Conservation (phyloP, 1,140 invertebrate genomes). For the Lasaia peninsularis region DNA sequence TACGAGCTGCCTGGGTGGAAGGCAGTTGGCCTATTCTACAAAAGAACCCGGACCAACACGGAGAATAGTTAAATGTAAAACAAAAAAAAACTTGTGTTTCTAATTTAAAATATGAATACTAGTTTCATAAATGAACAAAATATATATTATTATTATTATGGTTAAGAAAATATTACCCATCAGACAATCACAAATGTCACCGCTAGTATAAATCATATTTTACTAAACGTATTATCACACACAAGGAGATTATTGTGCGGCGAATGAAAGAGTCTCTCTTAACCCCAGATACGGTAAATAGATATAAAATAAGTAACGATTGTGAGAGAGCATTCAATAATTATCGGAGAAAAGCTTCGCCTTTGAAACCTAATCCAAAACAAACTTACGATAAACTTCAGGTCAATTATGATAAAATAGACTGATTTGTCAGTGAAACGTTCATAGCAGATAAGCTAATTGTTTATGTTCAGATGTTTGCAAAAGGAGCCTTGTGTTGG, state of each 20-base stretch:
- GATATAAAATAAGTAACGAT: constrained; percentile 3
- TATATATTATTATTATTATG: too few relatives aligned
- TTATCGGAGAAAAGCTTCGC: constrained; percentile 2
- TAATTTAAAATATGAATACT: too few relatives aligned
- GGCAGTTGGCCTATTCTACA: too few relatives aligned
- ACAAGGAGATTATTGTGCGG: constrained; percentile 6
- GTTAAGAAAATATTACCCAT: too few relatives aligned
- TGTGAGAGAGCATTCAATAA: constrained; percentile 8
- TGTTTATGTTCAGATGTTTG: too few relatives aligned
- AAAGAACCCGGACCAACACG: too few relatives aligned
- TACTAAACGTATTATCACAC: constrained; percentile 1
- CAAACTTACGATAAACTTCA: constrained; percentile 1
- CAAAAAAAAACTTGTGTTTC: too few relatives aligned
- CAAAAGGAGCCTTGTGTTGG: too few relatives aligned
- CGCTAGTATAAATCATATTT: constrained; percentile 4
- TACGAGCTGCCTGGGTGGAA: too few relatives aligned
- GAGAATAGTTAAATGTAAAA: too few relatives aligned
- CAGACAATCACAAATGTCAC: not conserved
- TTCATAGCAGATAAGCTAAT: not conserved
- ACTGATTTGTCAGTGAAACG: constrained; percentile 11
- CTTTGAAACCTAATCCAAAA: constrained; percentile 11
- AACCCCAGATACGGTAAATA: constrained; percentile 9
- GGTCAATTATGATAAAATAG: constrained; percentile 9
- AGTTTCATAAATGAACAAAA: too few relatives aligned
- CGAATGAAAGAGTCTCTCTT: not conserved